A percentile compares a stretch with the other conserved stretches of the same genome.
Evolutionary conservation across 2,888 invertebrate species (phyloP).

Genomic region (Amaurobius ferox): DNA sequence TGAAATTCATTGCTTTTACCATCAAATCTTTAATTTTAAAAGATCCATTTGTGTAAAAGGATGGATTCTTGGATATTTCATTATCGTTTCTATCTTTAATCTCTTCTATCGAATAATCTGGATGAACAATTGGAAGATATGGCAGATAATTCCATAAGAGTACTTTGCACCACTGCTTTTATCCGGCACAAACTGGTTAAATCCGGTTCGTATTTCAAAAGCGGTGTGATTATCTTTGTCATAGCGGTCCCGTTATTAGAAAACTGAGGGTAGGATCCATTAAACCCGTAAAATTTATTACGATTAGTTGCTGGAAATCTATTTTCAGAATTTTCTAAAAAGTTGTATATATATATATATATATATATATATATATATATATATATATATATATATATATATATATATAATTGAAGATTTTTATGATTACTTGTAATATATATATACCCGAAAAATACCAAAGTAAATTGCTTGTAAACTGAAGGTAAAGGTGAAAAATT

Average conservation of each 20-base stretch:
- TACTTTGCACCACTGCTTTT: conserved; percentile 11
- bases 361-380: too few relatives aligned
- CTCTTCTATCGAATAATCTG: conserved; percentile 17
- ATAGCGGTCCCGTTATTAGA: background rate
- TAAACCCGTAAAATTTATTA: background rate
- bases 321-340: background rate
- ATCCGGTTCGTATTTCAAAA: conserved; percentile 7
- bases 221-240: background rate
- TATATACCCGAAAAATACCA: too few relatives aligned
- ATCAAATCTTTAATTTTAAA: background rate
- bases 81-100: background rate
- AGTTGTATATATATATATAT: too few relatives aligned
- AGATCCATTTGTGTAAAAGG: background rate
- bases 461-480: too few relatives aligned
- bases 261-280: background rate
- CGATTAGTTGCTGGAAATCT: background rate
- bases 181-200: conserved; percentile 15
- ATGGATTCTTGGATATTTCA: background rate
- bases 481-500: too few relatives aligned
- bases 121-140: background rate
- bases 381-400: too few relatives aligned
- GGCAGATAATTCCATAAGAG: conserved; percentile 17
- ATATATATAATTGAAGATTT: too few relatives aligned
- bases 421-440: too few relatives aligned
- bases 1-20: conserved; percentile 30